Evolutionary conservation across 1,140 invertebrate species (phyloP), one percentile per base, ranked within the genome.

Genomic region (Brachionus manjavacas): DNA sequence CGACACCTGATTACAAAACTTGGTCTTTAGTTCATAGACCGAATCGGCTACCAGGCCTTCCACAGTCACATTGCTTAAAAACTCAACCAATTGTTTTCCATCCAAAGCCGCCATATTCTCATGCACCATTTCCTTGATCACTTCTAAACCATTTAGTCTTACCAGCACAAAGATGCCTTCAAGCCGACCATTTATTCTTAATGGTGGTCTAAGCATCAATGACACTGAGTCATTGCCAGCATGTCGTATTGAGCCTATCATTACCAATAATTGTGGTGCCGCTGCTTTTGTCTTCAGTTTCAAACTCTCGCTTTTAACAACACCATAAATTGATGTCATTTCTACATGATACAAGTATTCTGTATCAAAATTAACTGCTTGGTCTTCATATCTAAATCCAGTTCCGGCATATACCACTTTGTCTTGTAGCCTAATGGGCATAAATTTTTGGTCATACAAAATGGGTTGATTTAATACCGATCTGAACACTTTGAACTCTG

Each of bases 1-100:
- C 1, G 52, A 39, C n/a, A 46, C 25, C 43, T 68, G 79, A n/a
- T 81, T 81, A 3, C 79, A 81, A 81, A 64, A 81, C 31, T 64
- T 64, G 3, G 52, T 64, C 20, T 81, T 81, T 1, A 81, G 6
- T 11, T 64, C 79, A 68, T 81, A 81, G 1, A 68, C 31, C 6
- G 52, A 31, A 11, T 81, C 52, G 12, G 79, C 6, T 28, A 25
- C 3, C 1, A 81, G 23, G 0, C 52, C 52, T 6, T 41, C 39
- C 23, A 81, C 9, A 23, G 28, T 60, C 0, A 81, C 79, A 81
- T 64, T 81, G 14, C 14, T 41, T n/a, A 81, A 68, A 68, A 81
- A 64, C 20, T 60, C 31, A 0, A 81, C 1, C 12, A 81, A 60
- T 9, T 68, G 35, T 3, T 16, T 9, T 23, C 11, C 49, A 25